phyloP scores from a whole-genome alignment of 23 tunicate species.

The Halocynthia roretzi region DNA sequence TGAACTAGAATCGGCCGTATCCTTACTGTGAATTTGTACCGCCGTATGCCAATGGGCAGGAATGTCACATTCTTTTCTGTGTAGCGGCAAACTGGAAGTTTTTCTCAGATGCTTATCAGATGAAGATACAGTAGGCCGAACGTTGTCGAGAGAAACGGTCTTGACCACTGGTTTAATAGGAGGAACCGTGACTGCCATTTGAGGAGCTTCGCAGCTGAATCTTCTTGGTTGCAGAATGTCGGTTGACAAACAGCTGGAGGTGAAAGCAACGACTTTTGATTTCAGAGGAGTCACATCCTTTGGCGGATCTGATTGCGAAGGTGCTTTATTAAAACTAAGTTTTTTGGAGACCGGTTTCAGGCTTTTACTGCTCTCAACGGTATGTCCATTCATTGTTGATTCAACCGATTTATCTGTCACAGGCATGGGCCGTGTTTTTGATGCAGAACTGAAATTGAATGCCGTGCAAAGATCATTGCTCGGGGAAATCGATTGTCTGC shows the following conservation, averaged over 20 bases:
- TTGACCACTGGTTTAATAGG: conserved; percentile 53
- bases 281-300: neutral
- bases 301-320: no score
- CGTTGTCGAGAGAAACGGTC: conserved; percentile 32
- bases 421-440: neutral
- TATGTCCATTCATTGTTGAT: no score
- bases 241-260: neutral
- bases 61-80: conserved; percentile 11
- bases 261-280: neutral
- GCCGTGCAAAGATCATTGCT: conserved; percentile 74
- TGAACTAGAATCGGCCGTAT: no score
- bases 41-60: conserved; percentile 25
- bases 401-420: neutral
- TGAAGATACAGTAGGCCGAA: neutral
- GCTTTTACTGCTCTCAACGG: no score
- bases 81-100: conserved; percentile 1
- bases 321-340: no score
- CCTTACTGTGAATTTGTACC: neutral
- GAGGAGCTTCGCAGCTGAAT: conserved; percentile 81
- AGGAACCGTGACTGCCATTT: conserved; percentile 43
- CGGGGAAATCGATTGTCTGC: conserved; percentile 48
- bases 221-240: conserved; percentile 39
- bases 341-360: no score
- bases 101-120: neutral
- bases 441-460: conserved; percentile 33